Evolutionary conservation across 1,140 invertebrate genomes (phyloP).

Genomic region (Magallana gigas): DNA sequence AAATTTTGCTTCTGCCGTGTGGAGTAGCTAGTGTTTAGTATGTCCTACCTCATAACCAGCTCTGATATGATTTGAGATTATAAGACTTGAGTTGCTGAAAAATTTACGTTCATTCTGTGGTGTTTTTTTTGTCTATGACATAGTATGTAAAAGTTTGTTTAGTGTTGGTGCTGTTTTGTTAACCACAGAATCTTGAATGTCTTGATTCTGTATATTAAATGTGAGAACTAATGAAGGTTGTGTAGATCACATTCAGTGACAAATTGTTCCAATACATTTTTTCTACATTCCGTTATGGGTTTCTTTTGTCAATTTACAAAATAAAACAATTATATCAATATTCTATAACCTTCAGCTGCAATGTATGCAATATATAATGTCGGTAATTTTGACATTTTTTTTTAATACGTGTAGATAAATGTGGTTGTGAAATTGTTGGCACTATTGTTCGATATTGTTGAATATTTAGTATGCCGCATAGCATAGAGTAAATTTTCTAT

Average conservation of each 20-base stretch:
- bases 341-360: too few relatives aligned
- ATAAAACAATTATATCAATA: too few relatives aligned
- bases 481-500: too few relatives aligned
- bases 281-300: neutral
- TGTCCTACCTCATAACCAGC: conserved; percentile 25
- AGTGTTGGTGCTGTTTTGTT: conserved; percentile 15
- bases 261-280: too few relatives aligned
- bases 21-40: neutral
- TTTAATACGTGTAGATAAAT: too few relatives aligned
- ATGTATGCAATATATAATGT: too few relatives aligned
- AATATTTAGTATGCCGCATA: too few relatives aligned
- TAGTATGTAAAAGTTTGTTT: neutral
- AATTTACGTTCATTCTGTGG: neutral
- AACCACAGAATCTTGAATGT: neutral
- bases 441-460: too few relatives aligned
- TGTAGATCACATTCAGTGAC: neutral
- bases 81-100: neutral
- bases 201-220: neutral
- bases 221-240: neutral
- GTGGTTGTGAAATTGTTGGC: too few relatives aligned
- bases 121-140: neutral
- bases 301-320: too few relatives aligned
- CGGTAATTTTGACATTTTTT: too few relatives aligned
- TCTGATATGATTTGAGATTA: conserved; percentile 12
- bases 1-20: neutral